Base-by-base conservation (phyloP, 2,888 invertebrate genomes). In the Pyrochroa serraticornis region DNA sequence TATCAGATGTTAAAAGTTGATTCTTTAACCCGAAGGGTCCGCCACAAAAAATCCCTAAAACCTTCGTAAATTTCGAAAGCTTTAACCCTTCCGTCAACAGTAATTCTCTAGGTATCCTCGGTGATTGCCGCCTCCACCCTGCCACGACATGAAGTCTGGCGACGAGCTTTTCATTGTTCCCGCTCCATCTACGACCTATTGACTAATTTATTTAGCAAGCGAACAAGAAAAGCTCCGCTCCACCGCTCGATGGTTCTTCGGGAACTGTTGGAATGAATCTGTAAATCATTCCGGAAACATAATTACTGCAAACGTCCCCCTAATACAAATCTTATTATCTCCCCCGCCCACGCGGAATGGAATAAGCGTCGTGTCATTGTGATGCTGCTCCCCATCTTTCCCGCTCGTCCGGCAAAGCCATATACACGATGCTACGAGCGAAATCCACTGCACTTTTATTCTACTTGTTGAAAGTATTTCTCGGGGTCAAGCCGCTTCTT, bases 241-340 rank as follows among this genome's bases (percentile, higher is more conserved):
- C 12, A 3, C 22, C 22, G 22, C 22, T 22, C 22, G 22, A 22
- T 22, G 22, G 22, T 22, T 22, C 22, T 47, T 47, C 47, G 57
- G 60, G 48, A 59, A 66, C 60, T 56, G 42, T 52, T 63, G 58
- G 63, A 68, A 69, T 62, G 71, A 67, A 68, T 68, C 68, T 67
- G 68, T 70, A 71, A 73, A 72, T 72, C 71, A 71, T 71, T 68
- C 65, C 68, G 63, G 63, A 66, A 68, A 68, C 65, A 69, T 69
- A 71, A 72, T 72, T 72, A 71, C 69, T 65, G 58, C 55, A 59
- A 65, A 64, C 65, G 62, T 69, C 67, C 68, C 69, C 67, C 66
- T 63, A 67, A 71, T 69, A 69, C 67, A 69, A 71, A 72, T 71
- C 70, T 70, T 67, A 70, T 71, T 71, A 71, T 69, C 68, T 65